Percentiles rank a stretch among this genome's conserved stretches.
Evolutionary conservation across 2,797 vertebrate species (phyloP).

Genomic region (Darevskia nairensis): DNA sequence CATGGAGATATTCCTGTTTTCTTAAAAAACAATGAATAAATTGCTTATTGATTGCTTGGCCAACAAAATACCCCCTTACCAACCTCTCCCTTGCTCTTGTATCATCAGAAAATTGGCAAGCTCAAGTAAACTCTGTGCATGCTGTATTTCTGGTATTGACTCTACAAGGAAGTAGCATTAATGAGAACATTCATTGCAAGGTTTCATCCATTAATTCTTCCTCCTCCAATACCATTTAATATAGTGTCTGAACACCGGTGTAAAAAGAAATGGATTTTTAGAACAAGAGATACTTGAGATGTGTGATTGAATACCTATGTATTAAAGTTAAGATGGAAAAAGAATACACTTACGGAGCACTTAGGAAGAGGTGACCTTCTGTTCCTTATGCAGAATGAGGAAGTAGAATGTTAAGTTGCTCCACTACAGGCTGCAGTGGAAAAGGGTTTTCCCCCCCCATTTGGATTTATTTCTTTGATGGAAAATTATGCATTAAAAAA

Average conservation of each 20-base stretch:
- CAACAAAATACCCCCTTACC: constrained; percentile 38
- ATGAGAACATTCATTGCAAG: constrained; percentile 54
- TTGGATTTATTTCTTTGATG: background rate
- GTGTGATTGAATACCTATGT: background rate
- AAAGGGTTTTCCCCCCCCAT: no score
- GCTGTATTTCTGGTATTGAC: constrained; percentile 45
- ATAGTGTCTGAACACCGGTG: background rate
- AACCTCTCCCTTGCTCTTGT: constrained; percentile 13
- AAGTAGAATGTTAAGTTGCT: background rate
- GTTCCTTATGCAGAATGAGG: background rate
- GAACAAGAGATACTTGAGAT: background rate
- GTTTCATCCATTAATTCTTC: constrained; percentile 48
- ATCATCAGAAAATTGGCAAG: constrained; percentile 44
- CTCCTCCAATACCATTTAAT: constrained; percentile 23
- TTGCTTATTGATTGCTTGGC: constrained; percentile 60
- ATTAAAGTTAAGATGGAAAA: background rate
- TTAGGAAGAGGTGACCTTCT: background rate
- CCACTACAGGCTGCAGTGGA: background rate
- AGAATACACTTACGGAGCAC: background rate
- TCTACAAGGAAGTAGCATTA: constrained; percentile 47
- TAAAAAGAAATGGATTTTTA: constrained; percentile 10
- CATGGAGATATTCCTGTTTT: background rate
- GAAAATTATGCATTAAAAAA: no score
- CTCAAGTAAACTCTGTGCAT: constrained; percentile 46
- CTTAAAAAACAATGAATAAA: constrained; percentile 42